These are phyloP conservation scores for Bufotes viridis DNA, from an alignment of 2,797 vertebrate species.

Conservation along the genomic window DNA sequence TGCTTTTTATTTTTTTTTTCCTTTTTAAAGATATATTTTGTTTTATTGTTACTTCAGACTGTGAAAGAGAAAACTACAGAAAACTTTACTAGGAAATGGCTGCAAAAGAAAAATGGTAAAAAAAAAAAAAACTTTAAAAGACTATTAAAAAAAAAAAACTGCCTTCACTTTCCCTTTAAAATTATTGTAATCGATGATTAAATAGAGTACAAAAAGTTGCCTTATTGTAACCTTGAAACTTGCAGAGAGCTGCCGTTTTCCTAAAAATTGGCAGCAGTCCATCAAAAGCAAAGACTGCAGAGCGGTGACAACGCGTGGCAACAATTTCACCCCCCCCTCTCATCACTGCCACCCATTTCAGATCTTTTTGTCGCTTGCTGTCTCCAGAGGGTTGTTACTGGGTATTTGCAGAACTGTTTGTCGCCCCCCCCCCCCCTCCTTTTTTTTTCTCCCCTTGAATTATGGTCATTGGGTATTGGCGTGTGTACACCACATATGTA, in stretches of 20 bases:
- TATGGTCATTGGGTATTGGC: constrained; percentile 26
- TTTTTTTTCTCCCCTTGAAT: not conserved
- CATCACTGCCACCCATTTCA: constrained; percentile 38
- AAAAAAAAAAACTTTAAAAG: constrained; percentile 35
- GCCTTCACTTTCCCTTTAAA: constrained; percentile 52
- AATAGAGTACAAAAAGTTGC: constrained; percentile 47
- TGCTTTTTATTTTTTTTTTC: constrained; percentile 39
- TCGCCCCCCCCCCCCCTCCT: not conserved
- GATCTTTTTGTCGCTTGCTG: not conserved
- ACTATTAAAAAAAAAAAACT: constrained; percentile 29
- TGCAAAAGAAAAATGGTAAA: constrained; percentile 37
- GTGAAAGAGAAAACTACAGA: constrained; percentile 58
- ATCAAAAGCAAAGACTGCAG: constrained; percentile 18
- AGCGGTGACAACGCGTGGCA: constrained; percentile 7
- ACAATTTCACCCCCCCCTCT: not conserved
- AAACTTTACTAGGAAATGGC: constrained; percentile 43
- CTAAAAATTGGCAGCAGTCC: constrained; percentile 3
- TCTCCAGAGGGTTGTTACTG: constrained; percentile 28
- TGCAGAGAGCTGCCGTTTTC: constrained; percentile 30
- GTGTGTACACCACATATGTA: not conserved
- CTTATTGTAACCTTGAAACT: constrained; percentile 56
- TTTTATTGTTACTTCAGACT: constrained; percentile 62
- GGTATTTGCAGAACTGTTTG: constrained; percentile 1
- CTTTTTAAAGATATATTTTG: constrained; percentile 57
- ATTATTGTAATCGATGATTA: constrained; percentile 30